Conservation (phyloP, 92 coral and sea anemone species). For the Phymanthus crucifer region DNA sequence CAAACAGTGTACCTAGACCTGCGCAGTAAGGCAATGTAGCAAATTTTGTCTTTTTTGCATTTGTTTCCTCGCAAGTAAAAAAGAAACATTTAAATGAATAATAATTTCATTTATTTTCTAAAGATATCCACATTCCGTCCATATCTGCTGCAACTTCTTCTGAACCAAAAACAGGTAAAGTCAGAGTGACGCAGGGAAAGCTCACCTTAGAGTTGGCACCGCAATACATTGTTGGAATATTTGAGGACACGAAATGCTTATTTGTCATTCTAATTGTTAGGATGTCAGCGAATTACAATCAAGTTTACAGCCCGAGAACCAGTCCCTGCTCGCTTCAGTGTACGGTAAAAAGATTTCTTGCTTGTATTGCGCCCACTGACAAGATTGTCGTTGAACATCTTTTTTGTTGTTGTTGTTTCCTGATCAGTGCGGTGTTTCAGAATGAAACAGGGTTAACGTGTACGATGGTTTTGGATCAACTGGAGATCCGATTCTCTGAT, state of each 20-base stretch:
- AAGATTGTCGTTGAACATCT: neutral
- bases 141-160: conserved; percentile 72
- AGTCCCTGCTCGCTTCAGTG: conserved; percentile 73
- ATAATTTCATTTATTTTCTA: neutral
- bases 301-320: conserved; percentile 81
- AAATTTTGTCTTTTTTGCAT: neutral
- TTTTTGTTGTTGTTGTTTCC: neutral
- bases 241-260: neutral
- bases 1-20: too few species aligned
- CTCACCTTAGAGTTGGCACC: too few species aligned
- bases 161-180: conserved; percentile 71
- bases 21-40: too few species aligned
- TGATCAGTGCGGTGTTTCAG: conserved; percentile 63
- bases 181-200: too few species aligned
- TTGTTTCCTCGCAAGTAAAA: neutral
- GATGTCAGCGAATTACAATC: conserved; percentile 77
- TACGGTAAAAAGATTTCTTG: conserved; percentile 60
- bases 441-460: conserved; percentile 70
- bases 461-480: conserved; percentile 65
- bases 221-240: neutral
- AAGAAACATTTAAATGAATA: neutral
- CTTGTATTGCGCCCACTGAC: neutral
- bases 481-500: conserved; percentile 70
- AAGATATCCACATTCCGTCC: conserved; percentile 85
- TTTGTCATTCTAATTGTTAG: conserved; percentile 32